Percentiles rank a stretch among this genome's conserved stretches.
Evolutionary conservation across 2,888 invertebrate genomes (phyloP).

Genomic region (Nematopogon swammerdamellus): DNA sequence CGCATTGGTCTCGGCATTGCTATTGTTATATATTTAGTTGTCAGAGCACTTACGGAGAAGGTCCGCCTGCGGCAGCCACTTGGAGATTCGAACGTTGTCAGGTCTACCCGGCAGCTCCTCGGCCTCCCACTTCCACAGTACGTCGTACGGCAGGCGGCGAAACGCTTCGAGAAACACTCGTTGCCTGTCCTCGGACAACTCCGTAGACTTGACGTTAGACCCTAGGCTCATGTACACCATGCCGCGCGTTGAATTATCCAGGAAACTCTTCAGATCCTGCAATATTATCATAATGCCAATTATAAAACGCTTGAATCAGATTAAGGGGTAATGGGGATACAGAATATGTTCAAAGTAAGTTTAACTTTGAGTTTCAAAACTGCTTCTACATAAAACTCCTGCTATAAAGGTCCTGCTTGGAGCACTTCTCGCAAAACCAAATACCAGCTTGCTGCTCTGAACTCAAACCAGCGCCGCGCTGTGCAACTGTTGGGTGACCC

Average conservation of each 20-base stretch:
- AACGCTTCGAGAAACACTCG: conserved; percentile 25
- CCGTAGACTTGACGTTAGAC: conserved; percentile 25
- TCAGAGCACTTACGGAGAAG: conserved; percentile 31
- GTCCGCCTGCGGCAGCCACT: conserved; percentile 46
- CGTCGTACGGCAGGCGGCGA: conserved; percentile 28
- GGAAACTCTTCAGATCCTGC: conserved; percentile 27
- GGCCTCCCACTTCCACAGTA: conserved; percentile 39
- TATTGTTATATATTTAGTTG: too few species aligned
- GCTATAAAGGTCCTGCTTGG: too few species aligned
- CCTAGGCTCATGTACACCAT: conserved; percentile 43
- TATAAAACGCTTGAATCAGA: too few species aligned
- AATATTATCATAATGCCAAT: conserved; percentile 7
- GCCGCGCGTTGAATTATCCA: conserved; percentile 31
- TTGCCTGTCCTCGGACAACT: conserved; percentile 23
- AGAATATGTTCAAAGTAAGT: too few species aligned
- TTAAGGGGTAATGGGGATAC: too few species aligned
- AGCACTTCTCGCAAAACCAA: too few species aligned
- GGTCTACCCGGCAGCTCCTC: conserved; percentile 24
- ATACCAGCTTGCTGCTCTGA: too few species aligned
- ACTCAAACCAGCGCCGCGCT: too few species aligned
- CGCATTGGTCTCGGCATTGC: too few species aligned
- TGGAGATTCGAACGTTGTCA: conserved; percentile 28
- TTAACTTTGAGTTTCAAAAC: too few species aligned
- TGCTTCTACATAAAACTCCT: too few species aligned
- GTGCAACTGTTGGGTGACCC: too few species aligned